Evolutionary conservation across 2,113 vertebrate genomes (phyloP), one percentile per base, ranked within the genome.

Genomic region (Cavia porcellus): DNA sequence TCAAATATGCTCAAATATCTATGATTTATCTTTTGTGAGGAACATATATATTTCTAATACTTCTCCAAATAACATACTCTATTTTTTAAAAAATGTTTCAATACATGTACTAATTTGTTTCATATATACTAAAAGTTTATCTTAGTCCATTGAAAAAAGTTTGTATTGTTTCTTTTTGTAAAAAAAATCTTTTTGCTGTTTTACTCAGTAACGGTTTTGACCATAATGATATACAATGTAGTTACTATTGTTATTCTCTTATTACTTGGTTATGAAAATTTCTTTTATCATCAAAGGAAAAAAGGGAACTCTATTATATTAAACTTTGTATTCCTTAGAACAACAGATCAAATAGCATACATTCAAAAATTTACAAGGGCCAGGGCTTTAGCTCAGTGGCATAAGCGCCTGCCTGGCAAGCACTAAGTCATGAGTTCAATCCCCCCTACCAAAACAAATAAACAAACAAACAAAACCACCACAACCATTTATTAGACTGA

Each of bases 401-500:
- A 52, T 52, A 52, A 52, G 50, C 1, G 50, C 50, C 50, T 52
- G 5, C 50, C 9, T 52, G 50, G 50, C 9, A 52, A 52, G 9
- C 50, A 52, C 50, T 10, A 52, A 10, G 50, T 52, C 50, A 52
- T 52, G 50, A 52, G 50, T 52, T 52, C 9, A 10, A 52, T 10
- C 50, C 9, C 50, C 1, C 1, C 8, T 52, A 52, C 50, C 5
- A 52, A 52, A 52, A n/a, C n/a, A n/a, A n/a, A n/a, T n/a, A n/a
- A n/a, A n/a, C n/a, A 52, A 52, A 52, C 8, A 52, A 52, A 52
- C 8, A 52, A 52, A 52, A 52, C 50, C n/a, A n/a, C 50, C 50
- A 50, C n/a, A 77, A 84, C 85, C 90, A 55, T 74, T 28, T 86
- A n/a, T 66, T 87, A 35, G 80, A 52, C 62, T 87, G 50, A 93